A percentile compares a stretch with the other conserved stretches of the same genome.
Evolutionary conservation across 2,888 invertebrate species (phyloP).

Genomic region (Amaurobius ferox): DNA sequence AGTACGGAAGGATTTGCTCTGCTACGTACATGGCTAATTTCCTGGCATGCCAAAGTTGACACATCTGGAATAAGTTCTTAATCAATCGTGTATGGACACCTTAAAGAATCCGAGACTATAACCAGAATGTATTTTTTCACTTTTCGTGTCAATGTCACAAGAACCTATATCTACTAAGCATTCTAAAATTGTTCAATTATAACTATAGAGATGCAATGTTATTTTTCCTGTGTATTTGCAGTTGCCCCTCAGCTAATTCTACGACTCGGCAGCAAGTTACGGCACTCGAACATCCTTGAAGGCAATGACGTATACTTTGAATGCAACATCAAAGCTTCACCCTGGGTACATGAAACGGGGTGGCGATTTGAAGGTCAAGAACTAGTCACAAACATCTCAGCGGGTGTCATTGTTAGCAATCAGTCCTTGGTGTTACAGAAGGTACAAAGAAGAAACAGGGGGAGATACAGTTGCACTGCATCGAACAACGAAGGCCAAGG

Average conservation of each 20-base stretch:
- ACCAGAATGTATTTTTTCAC: too few relatives aligned
- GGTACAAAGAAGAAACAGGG: conserved; percentile 90
- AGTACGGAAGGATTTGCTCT: too few relatives aligned
- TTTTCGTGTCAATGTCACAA: too few relatives aligned
- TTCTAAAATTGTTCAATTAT: too few relatives aligned
- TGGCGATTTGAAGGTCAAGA: conserved; percentile 81
- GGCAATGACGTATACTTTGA: conserved; percentile 95
- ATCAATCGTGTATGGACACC: too few relatives aligned
- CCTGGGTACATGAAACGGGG: conserved; percentile 88
- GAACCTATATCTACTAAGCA: too few relatives aligned
- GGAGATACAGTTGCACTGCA: conserved; percentile 91
- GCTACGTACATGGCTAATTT: too few relatives aligned
- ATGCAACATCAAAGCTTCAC: conserved; percentile 92
- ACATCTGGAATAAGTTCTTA: too few relatives aligned
- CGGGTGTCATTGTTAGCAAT: conserved; percentile 92
- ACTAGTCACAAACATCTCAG: conserved; percentile 90
- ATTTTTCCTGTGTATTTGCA: conserved; percentile 77
- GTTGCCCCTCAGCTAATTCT: conserved; percentile 91
- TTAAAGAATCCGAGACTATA: too few relatives aligned
- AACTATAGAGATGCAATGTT: too few relatives aligned
- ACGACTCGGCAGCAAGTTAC: conserved; percentile 88
- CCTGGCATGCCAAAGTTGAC: too few relatives aligned
- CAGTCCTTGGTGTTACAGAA: conserved; percentile 94
- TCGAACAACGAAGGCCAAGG: conserved; percentile 92
- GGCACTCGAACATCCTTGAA: conserved; percentile 92